Base-by-base conservation (phyloP, 2,888 invertebrate species). In the Azorinus chamasolen region DNA sequence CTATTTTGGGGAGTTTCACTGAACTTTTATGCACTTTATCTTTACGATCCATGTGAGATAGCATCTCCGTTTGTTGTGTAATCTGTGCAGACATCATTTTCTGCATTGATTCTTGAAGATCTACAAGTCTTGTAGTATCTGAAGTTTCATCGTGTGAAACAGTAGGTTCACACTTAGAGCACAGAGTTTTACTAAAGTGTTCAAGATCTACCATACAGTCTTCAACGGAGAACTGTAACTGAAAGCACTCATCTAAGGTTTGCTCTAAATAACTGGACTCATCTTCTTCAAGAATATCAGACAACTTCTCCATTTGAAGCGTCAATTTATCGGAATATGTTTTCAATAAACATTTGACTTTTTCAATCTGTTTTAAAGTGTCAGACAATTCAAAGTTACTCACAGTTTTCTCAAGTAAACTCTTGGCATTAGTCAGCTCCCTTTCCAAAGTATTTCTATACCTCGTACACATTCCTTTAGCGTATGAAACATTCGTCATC, bases 1-100 rank as follows among this genome's bases (percentile, higher is more conserved):
- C 51, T 37, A 39, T 22, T 37, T 62, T 62, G 39, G 51, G 62
- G 16, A 62, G 22, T 41, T 43, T 50, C n/a, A 62, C 62, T 39
- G 62, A 39, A 32, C 32, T 32, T 4, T 6, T 32, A 16, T 14
- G 43, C 8, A 10, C 25, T 24, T 39, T 61, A 20, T 25, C 32
- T 6, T 25, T 46, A 5, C 27, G 32, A 32, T 32, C 32, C 32
- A 10, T 10, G 8, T 32, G 18, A 10, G 22, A 45, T 27, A 16
- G n/a, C 12, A 48, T 16, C 12, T 48, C 18, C 18, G 32, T 48
- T 24, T n/a, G n/a, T 24, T 61, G 59, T 48, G 25, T 48, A 25
- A 37, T 27, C 46, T 58, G 57, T 43, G 12, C n/a, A 5, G 24
- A 8, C 16, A 43, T 25, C 18, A 57, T 6, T 6, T 4, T 6